Base-by-base conservation (phyloP, 2,797 vertebrate genomes). In the Acrocephalus scirpaceus region DNA sequence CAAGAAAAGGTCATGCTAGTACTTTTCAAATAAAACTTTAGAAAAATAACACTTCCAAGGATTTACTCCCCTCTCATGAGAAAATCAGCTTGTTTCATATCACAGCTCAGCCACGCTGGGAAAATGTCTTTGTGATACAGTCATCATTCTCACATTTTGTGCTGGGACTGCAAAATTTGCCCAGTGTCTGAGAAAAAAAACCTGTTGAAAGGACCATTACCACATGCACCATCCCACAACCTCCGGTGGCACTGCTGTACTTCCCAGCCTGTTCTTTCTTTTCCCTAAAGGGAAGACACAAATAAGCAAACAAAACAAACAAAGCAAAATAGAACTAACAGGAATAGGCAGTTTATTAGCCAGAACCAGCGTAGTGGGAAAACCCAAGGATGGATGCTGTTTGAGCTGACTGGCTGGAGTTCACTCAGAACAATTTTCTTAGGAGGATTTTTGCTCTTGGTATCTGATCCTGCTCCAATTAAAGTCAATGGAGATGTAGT, bases 1-100 rank as follows among this genome's bases (percentile, higher is more conserved):
- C 91, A 94, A 95, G 96, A 94, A 97, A 97, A 98, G 94, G 96
- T 97, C 97, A 96, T 38, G 57, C 56, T 77, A 84, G 94, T 94
- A 96, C 94, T 97, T 95, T 93, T 94, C 95, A 97, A 98, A 96
- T 95, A 97, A 97, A 98, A 96, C 85, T 94, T 93, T 93, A 86
- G 88, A 83, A 83, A 96, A 95, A 76, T 75, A 95, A 93, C 83
- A 94, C 92, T 96, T 97, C 67, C 86, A 97, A 96, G 86, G 88
- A 86, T 93, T 88, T 94, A 95, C 58, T 89, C 77, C 69, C 18
- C 50, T 93, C 96, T 96, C 83, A 79, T 85, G 92, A 93, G 94
- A 96, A 95, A 95, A 93, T 73, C 61, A 92, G 75, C 86, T 92
- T 85, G 79, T 74, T 94, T 97, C 96, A 95, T 86, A 92, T 94